Percentiles rank a stretch among this genome's conserved stretches.
Conservation (phyloP, 2,113 vertebrate species). For the Nipponia nippon region DNA sequence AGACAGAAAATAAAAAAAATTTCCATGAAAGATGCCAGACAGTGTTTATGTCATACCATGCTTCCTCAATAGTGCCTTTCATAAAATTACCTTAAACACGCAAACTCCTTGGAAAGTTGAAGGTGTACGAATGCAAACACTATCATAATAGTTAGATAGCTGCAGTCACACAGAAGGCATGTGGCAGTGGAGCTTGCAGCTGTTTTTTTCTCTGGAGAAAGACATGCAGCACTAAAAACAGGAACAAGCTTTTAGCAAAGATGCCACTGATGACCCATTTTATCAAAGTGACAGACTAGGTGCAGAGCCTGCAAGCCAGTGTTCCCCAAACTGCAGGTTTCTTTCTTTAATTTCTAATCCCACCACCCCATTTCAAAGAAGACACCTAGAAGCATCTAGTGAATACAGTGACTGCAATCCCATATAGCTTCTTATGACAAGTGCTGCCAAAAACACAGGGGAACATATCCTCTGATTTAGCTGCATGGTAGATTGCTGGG, state of each 20-base stretch:
- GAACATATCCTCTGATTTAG: background rate
- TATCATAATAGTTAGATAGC: background rate
- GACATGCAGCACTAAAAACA: background rate
- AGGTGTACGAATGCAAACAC: background rate
- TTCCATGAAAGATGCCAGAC: background rate
- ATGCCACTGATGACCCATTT: background rate
- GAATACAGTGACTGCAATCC: background rate
- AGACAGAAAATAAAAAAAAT: background rate
- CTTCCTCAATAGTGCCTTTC: background rate
- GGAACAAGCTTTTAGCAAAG: background rate
- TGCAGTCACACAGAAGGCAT: background rate
- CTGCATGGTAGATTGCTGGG: background rate
- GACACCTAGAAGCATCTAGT: background rate
- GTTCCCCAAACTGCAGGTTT: background rate
- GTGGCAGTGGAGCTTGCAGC: background rate
- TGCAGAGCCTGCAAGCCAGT: background rate
- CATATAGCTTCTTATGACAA: background rate
- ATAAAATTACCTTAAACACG: background rate
- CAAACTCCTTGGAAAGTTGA: background rate
- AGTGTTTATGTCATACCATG: background rate
- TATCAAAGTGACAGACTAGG: background rate
- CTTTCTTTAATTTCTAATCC: background rate
- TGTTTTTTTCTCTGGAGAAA: background rate
- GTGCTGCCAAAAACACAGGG: background rate
- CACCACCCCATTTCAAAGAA: background rate